A percentile compares a stretch with the other conserved stretches of the same genome.
phyloP scores from a whole-genome alignment of 2,113 vertebrate species.

The Pterocles burchelli region DNA sequence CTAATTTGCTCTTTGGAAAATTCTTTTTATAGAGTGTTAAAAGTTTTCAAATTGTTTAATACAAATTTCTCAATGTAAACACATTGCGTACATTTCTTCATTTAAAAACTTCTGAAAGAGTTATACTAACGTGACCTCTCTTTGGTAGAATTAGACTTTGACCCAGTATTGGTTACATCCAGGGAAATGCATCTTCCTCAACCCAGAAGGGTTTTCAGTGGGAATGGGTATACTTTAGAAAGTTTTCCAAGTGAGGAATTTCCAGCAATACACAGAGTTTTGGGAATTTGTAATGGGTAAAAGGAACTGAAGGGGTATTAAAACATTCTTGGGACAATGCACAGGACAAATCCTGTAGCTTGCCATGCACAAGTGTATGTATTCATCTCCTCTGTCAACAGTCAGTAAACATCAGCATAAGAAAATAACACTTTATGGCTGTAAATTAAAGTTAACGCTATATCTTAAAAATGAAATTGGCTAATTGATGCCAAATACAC shows the following conservation, averaged over 20 bases:
- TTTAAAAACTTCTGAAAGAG: not conserved
- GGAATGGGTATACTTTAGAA: slow-evolving; percentile 14
- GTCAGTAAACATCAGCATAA: slow-evolving; percentile 25
- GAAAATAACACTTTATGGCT: not conserved
- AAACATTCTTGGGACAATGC: slow-evolving; percentile 18
- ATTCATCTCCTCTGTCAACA: slow-evolving; percentile 44
- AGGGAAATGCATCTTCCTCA: slow-evolving; percentile 46
- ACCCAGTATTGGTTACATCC: not conserved
- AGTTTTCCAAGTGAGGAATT: slow-evolving; percentile 51
- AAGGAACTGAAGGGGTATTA: slow-evolving; percentile 10
- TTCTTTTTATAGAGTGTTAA: not conserved
- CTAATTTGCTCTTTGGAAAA: not conserved
- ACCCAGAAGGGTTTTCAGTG: slow-evolving; percentile 2
- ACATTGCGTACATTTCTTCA: accelerated
- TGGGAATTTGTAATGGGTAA: not conserved
- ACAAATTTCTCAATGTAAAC: not conserved
- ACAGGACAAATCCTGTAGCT: slow-evolving; percentile 42
- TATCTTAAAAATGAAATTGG: not conserved
- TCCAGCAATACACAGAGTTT: slow-evolving; percentile 19
- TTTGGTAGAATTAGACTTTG: not conserved
- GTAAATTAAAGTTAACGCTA: slow-evolving; percentile 20
- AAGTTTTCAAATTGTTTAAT: not conserved
- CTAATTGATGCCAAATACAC: slow-evolving; percentile 24
- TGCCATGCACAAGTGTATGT: slow-evolving; percentile 14
- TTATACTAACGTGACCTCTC: not conserved